Evolutionary conservation across 2,797 vertebrate genomes (phyloP).

Genomic region (Semotilus atromaculatus): DNA sequence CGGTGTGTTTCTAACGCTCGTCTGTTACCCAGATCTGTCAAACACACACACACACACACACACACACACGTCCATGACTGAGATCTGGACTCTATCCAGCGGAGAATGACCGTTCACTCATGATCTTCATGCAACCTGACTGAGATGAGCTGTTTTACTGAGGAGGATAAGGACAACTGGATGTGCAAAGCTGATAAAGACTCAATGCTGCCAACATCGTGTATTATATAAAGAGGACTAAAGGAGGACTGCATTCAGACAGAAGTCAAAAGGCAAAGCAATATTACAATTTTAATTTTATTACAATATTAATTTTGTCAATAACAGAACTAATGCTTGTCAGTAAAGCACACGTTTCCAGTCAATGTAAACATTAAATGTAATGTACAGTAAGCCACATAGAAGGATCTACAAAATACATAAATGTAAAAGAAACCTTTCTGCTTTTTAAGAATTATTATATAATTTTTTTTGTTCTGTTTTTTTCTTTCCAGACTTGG

Average conservation of each 20-base stretch:
- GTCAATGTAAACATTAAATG: not conserved
- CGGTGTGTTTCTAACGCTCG: not conserved
- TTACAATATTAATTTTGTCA: too few relatives aligned
- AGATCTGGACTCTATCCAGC: not conserved
- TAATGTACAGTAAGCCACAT: too few relatives aligned
- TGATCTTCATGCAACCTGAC: not conserved
- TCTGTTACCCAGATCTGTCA: slow-evolving; percentile 16
- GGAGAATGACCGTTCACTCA: not conserved
- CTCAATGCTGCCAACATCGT: slow-evolving; percentile 5
- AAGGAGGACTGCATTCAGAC: not conserved
- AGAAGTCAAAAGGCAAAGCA: not conserved
- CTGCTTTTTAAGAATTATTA: too few relatives aligned
- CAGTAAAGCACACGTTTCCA: not conserved
- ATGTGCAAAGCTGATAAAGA: not conserved
- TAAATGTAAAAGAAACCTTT: too few relatives aligned
- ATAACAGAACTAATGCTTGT: not conserved
- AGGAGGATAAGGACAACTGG: not conserved
- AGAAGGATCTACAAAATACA: too few relatives aligned
- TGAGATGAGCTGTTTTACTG: not conserved
- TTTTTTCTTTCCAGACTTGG: too few relatives aligned
- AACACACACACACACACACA: too few relatives aligned
- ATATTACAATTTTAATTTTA: too few relatives aligned
- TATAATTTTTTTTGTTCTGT: too few relatives aligned
- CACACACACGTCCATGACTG: not conserved
- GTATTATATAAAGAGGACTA: not conserved